phyloP scores from a whole-genome alignment of 2,797 vertebrate genomes.

The Ceyx erithaca region DNA sequence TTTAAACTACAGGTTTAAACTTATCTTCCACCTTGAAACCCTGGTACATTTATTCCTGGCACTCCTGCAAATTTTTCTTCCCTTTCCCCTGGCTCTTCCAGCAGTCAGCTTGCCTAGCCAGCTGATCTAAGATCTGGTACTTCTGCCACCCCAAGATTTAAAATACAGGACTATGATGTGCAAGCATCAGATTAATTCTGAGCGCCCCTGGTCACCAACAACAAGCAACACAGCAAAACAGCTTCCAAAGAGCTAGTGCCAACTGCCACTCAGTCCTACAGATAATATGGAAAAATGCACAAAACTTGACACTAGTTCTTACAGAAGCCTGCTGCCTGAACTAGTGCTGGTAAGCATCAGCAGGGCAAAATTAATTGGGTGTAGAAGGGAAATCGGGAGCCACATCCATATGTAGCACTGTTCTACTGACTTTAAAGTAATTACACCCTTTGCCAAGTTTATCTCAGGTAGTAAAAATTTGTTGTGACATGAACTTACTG shows the following conservation, averaged over 20 bases:
- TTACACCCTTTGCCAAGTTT: not conserved
- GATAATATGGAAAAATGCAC: slow-evolving; percentile 51
- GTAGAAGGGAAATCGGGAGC: not conserved
- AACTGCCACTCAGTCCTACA: slow-evolving; percentile 36
- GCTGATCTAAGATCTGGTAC: not conserved
- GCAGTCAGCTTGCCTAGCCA: slow-evolving; percentile 21
- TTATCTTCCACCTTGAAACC: slow-evolving; percentile 58
- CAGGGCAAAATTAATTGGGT: not conserved
- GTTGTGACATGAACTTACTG: not conserved
- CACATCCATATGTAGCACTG: not conserved
- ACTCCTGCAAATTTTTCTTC: slow-evolving; percentile 34
- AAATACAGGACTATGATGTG: not conserved
- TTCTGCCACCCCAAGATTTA: not conserved
- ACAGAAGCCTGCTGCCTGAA: slow-evolving; percentile 35
- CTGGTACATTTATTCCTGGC: slow-evolving; percentile 68
- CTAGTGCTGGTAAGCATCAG: not conserved
- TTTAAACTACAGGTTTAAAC: slow-evolving; percentile 66
- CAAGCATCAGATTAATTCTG: not conserved
- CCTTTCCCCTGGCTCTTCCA: not conserved
- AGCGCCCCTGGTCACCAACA: not conserved
- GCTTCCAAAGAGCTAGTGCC: slow-evolving; percentile 13
- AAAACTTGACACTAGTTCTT: slow-evolving; percentile 52
- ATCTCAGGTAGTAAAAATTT: not conserved
- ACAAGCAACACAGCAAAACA: not conserved
- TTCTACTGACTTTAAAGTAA: not conserved